Evolutionary conservation across 1,140 invertebrate genomes (phyloP).

Genomic region (Bursaphelenchus mucronatus): DNA sequence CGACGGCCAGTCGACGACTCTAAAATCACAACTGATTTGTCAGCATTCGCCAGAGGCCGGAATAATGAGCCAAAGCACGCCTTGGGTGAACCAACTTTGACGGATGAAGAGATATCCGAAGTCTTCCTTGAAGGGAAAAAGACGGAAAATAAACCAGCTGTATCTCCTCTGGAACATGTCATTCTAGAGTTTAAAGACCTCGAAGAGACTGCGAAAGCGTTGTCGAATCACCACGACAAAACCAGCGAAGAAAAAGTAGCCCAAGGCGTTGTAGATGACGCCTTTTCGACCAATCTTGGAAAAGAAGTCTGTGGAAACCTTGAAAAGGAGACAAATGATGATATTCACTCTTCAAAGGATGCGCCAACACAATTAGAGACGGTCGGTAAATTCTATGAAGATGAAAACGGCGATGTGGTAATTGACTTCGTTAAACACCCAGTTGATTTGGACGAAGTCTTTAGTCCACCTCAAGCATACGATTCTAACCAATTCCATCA

Average conservation of each 20-base stretch:
- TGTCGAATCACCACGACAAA: not conserved
- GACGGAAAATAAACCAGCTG: not conserved
- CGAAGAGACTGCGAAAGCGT: not conserved
- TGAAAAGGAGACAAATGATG: not conserved
- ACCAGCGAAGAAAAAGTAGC: not conserved
- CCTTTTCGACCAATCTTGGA: conserved; percentile 1
- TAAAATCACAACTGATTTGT: conserved; percentile 16
- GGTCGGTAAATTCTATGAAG: not conserved
- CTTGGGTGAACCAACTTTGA: conserved; percentile 4
- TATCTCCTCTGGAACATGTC: not conserved
- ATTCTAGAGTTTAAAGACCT: not conserved
- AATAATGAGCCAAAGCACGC: not conserved
- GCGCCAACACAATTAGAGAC: not conserved
- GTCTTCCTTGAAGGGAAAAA: not conserved
- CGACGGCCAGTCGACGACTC: conserved; percentile 3
- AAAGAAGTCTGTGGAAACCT: not conserved
- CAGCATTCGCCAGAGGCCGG: not conserved
- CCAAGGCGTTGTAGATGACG: not conserved
- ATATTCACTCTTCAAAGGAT: not conserved
- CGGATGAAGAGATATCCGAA: not conserved
- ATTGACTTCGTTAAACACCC: too few species aligned
- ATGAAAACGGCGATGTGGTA: too few species aligned
- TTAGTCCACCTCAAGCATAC: not conserved
- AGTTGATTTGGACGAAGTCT: too few species aligned
- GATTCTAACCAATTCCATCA: not conserved